A percentile compares a stretch with the other conserved stretches of the same genome.
These are phyloP conservation scores for Lysiphlebus fabarum DNA, from an alignment of 1,140 invertebrate genomes.

Conservation along the genomic window DNA sequence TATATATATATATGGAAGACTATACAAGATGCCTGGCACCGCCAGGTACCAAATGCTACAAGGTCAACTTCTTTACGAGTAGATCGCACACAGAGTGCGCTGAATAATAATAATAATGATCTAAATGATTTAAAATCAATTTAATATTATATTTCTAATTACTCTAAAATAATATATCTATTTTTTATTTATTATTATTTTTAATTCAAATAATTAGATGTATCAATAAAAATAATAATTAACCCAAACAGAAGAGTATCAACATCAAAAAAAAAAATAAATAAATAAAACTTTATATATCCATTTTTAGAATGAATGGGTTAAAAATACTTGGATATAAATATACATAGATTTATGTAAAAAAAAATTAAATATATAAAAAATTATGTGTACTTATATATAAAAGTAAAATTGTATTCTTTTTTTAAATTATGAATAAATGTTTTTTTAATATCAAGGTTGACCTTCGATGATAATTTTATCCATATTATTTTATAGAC, in stretches of 20 bases:
- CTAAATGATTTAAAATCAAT: constrained; percentile 3
- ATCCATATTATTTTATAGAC: not conserved
- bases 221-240: no score
- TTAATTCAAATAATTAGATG: no score
- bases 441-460: not conserved
- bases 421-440: no score
- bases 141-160: not conserved
- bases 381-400: no score
- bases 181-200: not conserved
- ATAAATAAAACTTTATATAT: not conserved
- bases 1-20: constrained; percentile 3
- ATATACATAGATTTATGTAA: no score
- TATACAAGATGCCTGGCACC: constrained; percentile 40
- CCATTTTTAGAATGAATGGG: no score
- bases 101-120: constrained; percentile 22
- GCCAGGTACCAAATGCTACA: constrained; percentile 55
- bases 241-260: not conserved
- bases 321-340: no score
- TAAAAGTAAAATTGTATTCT: no score
- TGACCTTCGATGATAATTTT: not conserved
- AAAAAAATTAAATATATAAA: no score
- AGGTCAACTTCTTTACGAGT: constrained; percentile 45
- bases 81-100: constrained; percentile 34
- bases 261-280: not conserved
- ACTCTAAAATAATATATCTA: no score